Conservation (phyloP, 2,797 vertebrate genomes). For the Huso huso region DNA sequence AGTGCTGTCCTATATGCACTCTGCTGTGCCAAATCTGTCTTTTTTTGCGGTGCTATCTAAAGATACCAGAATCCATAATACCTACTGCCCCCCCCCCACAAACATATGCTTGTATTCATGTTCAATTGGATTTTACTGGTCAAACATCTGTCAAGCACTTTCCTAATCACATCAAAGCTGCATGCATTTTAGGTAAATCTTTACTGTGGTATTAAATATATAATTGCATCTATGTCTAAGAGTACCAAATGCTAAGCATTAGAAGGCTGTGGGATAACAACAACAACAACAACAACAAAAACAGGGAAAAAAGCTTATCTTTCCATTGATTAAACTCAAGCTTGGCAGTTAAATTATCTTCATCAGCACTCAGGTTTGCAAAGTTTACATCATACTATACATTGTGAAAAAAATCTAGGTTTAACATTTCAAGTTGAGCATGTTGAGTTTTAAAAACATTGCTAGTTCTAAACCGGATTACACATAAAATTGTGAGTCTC, state of each 20-base stretch:
- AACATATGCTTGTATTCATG: slow-evolving; percentile 30
- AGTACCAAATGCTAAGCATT: slow-evolving; percentile 14
- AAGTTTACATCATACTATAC: too few relatives aligned
- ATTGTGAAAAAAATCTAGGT: too few relatives aligned
- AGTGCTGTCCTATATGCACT: slow-evolving; percentile 47
- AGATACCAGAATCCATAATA: slow-evolving; percentile 32
- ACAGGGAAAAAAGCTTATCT: slow-evolving; percentile 14
- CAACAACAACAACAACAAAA: background rate
- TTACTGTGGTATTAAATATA: slow-evolving; percentile 21
- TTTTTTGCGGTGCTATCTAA: slow-evolving; percentile 28
- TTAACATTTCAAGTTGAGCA: too few relatives aligned
- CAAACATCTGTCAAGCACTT: slow-evolving; percentile 57
- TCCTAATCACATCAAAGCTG: slow-evolving; percentile 17
- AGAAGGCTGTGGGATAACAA: slow-evolving; percentile 12
- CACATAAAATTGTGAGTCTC: too few relatives aligned
- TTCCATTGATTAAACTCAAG: slow-evolving; percentile 14
- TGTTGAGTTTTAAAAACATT: too few relatives aligned
- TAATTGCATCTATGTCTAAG: slow-evolving; percentile 17
- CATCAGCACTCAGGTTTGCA: slow-evolving; percentile 1
- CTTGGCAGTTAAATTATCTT: slow-evolving; percentile 15
- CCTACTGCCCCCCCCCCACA: slow-evolving; percentile 23
- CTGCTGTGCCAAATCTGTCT: slow-evolving; percentile 40
- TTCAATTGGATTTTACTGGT: slow-evolving; percentile 45
- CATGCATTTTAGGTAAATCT: slow-evolving; percentile 21
- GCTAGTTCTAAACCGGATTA: too few relatives aligned